phyloP scores from a whole-genome alignment of 2,113 vertebrate species.

The Cololabis saira region DNA sequence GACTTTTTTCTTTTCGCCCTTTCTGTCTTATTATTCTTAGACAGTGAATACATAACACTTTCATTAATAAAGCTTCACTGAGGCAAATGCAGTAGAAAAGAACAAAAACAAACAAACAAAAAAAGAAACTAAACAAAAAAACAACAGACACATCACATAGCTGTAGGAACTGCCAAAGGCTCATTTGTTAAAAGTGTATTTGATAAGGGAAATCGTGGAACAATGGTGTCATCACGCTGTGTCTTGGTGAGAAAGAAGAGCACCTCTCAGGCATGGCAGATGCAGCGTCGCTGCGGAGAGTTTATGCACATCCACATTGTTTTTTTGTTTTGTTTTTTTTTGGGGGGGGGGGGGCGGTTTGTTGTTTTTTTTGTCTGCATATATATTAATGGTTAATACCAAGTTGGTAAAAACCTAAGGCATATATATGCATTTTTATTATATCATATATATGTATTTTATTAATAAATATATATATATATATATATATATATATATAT shows the following conservation, averaged over 20 bases:
- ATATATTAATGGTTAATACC: too few relatives aligned
- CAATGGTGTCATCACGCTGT: constrained; percentile 58
- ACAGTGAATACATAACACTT: constrained; percentile 43
- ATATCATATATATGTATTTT: too few relatives aligned
- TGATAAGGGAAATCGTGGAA: constrained; percentile 57
- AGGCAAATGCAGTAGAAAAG: constrained; percentile 50
- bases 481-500: too few relatives aligned
- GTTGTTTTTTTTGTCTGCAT: too few relatives aligned
- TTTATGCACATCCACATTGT: too few relatives aligned
- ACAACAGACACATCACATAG: constrained; percentile 44
- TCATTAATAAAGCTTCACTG: constrained; percentile 58
- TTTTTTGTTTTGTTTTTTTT: too few relatives aligned
- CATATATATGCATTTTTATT: too few relatives aligned
- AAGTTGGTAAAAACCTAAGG: too few relatives aligned
- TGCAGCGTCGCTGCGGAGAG: neutral
- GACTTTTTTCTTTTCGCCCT: constrained; percentile 12
- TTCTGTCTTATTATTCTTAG: neutral
- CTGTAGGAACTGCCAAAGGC: constrained; percentile 52
- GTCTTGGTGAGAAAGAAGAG: constrained; percentile 13
- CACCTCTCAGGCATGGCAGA: constrained; percentile 1
- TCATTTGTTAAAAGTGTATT: constrained; percentile 67
- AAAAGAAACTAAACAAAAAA: constrained; percentile 1
- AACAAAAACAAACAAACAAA: too few relatives aligned
- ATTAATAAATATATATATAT: too few relatives aligned
- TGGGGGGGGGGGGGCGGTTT: too few relatives aligned